Evolutionary conservation across 2,888 invertebrate species (phyloP).

Genomic region (Artemia sinica): DNA sequence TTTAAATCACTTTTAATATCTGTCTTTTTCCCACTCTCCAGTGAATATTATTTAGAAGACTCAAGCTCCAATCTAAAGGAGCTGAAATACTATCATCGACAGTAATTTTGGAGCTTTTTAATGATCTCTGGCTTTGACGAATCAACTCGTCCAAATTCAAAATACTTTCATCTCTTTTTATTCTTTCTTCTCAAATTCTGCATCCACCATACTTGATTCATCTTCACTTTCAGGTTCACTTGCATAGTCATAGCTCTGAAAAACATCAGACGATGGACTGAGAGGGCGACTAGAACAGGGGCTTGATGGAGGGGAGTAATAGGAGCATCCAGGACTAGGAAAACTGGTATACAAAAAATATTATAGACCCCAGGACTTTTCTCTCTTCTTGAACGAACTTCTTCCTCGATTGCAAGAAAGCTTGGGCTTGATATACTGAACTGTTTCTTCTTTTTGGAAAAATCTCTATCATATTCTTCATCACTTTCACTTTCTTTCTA

Average conservation of each 20-base stretch:
- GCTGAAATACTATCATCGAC: too few relatives aligned
- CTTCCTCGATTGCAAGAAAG: constrained; percentile 9
- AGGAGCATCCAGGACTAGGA: neutral
- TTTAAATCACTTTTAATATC: too few relatives aligned
- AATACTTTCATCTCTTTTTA: too few relatives aligned
- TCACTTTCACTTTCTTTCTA: neutral
- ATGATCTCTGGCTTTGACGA: too few relatives aligned
- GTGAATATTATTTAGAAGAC: too few relatives aligned
- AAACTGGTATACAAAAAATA: neutral
- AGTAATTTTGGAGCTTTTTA: too few relatives aligned
- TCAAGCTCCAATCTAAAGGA: too few relatives aligned
- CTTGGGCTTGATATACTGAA: constrained; percentile 13
- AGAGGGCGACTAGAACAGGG: constrained; percentile 1
- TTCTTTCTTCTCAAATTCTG: too few relatives aligned
- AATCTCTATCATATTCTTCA: neutral
- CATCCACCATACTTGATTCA: neutral
- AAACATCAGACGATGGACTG: neutral
- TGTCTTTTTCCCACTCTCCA: too few relatives aligned
- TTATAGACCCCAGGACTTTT: constrained; percentile 3
- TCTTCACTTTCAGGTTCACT: constrained; percentile 4
- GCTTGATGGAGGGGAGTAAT: neutral
- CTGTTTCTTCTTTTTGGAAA: neutral
- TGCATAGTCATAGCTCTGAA: neutral
- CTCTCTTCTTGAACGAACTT: neutral
- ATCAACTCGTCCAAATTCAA: too few relatives aligned